Evolutionary conservation across 1,140 invertebrate genomes (phyloP), one percentile per base, ranked within the genome.

Genomic region (Teleogryllus occipitalis): DNA sequence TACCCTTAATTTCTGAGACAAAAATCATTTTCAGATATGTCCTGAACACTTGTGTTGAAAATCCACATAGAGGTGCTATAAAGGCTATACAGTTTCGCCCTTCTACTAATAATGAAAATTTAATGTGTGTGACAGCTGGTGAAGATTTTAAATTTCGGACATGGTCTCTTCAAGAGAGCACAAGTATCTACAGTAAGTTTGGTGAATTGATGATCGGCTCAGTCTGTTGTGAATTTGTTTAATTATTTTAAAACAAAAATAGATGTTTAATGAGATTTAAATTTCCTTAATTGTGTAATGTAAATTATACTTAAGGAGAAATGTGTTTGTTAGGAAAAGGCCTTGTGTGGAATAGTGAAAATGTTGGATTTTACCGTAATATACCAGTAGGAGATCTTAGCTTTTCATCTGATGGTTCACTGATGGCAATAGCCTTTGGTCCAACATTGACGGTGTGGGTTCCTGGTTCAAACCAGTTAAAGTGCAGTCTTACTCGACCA

Each of bases 381-480:
- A 82, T 91, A 18, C 81, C 87, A 8, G 86, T 90, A 72, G 88
- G 87, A 47, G 87, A 88, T 80, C 87, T 91, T 1, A 88, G 87
- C 75, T 95, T 95, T 84, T 92, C 93, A 0, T 86, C 89, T 74
- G 95, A 96, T 87, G 93, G 93, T 47, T 95, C 94, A 2, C 83
- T 95, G 21, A 82, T 96, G 22, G 93, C 90, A 39, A 91, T 93
- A 27, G 89, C 88, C 10, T 96, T 94, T 87, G 89, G 87, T 46
- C 87, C 88, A n/a, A 89, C 87, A 74, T 83, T 95, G 46, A 95
- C 93, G 8, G 84, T 94, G 39, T 96, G 93, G 92, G 88, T 85
- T 65, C 85, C 87, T 7, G 83, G 86, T 22, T 77, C 75, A 27
- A 65, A 74, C 21, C 79, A 82, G 48, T 54, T 83, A 18, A 82